Evolutionary conservation across 2,888 invertebrate genomes (phyloP), one percentile per base, ranked within the genome.

Genomic region (Protophormia terraenovae): DNA sequence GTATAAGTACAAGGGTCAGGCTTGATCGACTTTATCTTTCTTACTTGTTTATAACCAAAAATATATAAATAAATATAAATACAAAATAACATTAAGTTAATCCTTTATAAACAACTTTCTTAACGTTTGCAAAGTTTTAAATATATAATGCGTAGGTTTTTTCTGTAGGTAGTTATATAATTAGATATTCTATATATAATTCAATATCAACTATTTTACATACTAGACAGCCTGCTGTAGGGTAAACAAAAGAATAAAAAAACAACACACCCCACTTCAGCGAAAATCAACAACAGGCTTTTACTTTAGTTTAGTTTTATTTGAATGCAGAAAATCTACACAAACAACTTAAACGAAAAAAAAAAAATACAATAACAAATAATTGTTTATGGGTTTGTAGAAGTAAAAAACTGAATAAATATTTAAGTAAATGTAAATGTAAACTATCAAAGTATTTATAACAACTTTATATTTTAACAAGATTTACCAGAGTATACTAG

Each of bases 231-330:
- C 32, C 32, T 29, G 6, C 6, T 27, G 16, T 45, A 62, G 73
- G 35, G 62, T 24, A 16, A 1, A 35, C n/a, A 7, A 24, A 5
- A 47, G 47, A 32, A 3, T 47, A 41, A 16, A 38, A n/a, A 7
- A n/a, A 38, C 32, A 69, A 22, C 50, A 50, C 60, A 66, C 41
- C 58, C 35, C 22, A 19, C 14, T 62, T 10, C 3, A 53, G 62
- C 8, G 24, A 22, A 64, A 71, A 29, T 6, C 50, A 41, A 41
- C 16, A 1, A 41, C 22, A 50, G 47, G 47, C 76, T 82, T 82
- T 82, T 64, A 64, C 69, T 76, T 82, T 71, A 50, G 60, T 69
- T 82, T 66, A 32, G 27, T 12, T 53, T 53, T 24, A 47, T 19
- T 5, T 19, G 67, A 53, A 19, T 55, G 64, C 29, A 53, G 35